Conservation (phyloP, 1,140 invertebrate genomes). For the Hydropsyche tenuis region DNA sequence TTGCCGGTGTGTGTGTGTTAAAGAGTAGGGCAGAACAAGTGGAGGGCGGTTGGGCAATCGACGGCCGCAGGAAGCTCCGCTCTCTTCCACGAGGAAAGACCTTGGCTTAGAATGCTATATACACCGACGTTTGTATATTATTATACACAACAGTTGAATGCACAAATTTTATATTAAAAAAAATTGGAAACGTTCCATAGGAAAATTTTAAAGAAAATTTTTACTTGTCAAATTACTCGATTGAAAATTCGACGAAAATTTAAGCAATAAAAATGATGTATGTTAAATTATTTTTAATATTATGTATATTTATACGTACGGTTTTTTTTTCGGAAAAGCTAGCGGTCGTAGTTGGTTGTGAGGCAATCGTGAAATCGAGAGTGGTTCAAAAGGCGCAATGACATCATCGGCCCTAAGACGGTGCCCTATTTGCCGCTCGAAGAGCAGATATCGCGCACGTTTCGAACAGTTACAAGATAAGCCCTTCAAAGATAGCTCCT, state of each 20-base stretch:
- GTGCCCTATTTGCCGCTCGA: constrained; percentile 8
- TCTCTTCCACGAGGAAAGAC: constrained; percentile 66
- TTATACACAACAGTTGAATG: no score
- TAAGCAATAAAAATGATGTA: no score
- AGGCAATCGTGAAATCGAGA: no score
- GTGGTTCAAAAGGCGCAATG: neutral
- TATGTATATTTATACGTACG: no score
- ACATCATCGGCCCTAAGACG: neutral
- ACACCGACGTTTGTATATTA: constrained; percentile 51
- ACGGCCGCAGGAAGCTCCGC: constrained; percentile 62
- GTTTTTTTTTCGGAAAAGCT: no score
- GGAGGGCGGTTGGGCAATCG: constrained; percentile 42
- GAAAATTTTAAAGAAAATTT: no score
- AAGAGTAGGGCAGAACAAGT: constrained; percentile 25
- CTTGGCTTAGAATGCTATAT: constrained; percentile 58
- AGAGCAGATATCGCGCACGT: neutral
- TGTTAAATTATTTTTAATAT: no score
- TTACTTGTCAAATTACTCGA: no score
- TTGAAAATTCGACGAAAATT: no score
- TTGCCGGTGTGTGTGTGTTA: neutral
- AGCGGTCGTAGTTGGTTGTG: no score
- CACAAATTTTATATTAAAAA: no score
- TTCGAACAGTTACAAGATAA: neutral
- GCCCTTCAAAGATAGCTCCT: constrained; percentile 24
- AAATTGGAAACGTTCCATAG: no score